Conservation (phyloP, 1,140 invertebrate genomes). For the Hormaphis cornu region DNA sequence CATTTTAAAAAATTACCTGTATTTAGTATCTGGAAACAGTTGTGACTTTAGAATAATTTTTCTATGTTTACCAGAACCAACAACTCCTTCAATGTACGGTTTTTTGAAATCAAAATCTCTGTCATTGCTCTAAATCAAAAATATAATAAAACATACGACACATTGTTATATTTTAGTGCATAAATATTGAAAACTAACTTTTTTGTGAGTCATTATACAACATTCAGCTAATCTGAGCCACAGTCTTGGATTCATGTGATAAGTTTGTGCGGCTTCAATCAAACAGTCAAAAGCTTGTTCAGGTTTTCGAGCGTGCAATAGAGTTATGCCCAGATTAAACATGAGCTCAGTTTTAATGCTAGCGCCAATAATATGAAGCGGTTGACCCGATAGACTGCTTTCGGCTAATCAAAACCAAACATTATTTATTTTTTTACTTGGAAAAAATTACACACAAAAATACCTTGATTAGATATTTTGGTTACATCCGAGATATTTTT, state of each 20-base stretch:
- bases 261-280: constrained; percentile 73
- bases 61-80: constrained; percentile 52
- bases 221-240: constrained; percentile 92
- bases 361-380: constrained; percentile 51
- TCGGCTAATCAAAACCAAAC: constrained; percentile 37
- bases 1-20: constrained; percentile 44
- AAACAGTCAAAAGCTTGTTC: constrained; percentile 84
- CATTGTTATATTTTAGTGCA: neutral
- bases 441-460: neutral
- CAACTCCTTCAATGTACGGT: constrained; percentile 53
- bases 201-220: constrained; percentile 64
- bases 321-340: constrained; percentile 81
- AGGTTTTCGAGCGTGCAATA: constrained; percentile 70
- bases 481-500: constrained; percentile 47
- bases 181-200: constrained; percentile 44
- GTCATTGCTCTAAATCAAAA: constrained; percentile 52
- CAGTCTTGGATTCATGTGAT: constrained; percentile 76
- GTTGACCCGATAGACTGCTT: constrained; percentile 45
- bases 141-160: constrained; percentile 19
- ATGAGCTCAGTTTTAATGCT: constrained; percentile 70
- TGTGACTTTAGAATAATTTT: constrained; percentile 56
- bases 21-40: constrained; percentile 50
- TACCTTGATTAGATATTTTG: constrained; percentile 43
- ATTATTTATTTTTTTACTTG: neutral
- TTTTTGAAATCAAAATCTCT: constrained; percentile 55